Conservation (phyloP, 2,113 vertebrate genomes). For the Mus pahari region DNA sequence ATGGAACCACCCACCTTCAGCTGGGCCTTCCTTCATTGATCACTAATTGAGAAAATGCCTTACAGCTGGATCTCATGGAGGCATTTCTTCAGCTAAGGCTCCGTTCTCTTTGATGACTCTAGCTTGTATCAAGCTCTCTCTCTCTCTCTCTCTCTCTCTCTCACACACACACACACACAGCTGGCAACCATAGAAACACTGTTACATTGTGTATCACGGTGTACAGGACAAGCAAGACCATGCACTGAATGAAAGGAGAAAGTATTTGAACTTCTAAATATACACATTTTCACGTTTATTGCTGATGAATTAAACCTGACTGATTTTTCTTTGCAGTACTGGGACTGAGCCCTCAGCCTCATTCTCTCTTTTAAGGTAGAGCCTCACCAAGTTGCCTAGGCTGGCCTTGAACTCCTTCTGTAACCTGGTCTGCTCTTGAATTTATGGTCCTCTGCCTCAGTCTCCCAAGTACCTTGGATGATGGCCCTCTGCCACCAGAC, state of each 20-base stretch:
- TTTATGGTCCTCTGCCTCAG: not conserved
- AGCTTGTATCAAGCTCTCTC: too few species aligned
- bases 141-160: too few species aligned
- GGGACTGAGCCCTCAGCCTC: not conserved
- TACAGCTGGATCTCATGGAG: too few species aligned
- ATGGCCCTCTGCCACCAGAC: not conserved
- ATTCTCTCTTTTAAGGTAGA: not conserved
- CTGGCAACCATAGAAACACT: not conserved
- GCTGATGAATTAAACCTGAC: slow-evolving; percentile 2
- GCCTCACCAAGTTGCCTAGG: not conserved
- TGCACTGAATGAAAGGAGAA: not conserved
- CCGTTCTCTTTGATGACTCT: too few species aligned
- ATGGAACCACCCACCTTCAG: too few species aligned
- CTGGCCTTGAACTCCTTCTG: not conserved
- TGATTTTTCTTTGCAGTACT: not conserved
- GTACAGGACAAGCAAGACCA: not conserved
- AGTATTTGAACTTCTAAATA: not conserved
- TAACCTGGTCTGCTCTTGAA: not conserved
- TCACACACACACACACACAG: too few species aligned
- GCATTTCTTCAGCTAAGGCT: too few species aligned
- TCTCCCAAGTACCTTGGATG: not conserved
- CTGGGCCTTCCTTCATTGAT: too few species aligned
- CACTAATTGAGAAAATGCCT: too few species aligned
- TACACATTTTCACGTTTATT: slow-evolving; percentile 20
- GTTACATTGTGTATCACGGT: not conserved